These are phyloP conservation scores for Gerris lacustris DNA, from an alignment of 2,888 invertebrate species.

Conservation along the genomic window DNA sequence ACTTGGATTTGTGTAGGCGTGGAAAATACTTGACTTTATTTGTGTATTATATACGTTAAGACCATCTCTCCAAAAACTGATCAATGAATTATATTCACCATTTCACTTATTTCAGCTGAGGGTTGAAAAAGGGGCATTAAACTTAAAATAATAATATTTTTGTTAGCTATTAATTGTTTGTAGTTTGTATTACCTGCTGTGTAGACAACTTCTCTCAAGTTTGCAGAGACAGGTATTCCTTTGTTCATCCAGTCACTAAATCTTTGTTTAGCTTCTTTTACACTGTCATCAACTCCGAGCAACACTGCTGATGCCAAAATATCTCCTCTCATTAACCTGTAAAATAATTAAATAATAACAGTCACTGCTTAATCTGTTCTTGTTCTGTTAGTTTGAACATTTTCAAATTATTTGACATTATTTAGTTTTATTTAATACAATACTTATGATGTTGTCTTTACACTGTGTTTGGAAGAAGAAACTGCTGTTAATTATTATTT, in stretches of 20 bases:
- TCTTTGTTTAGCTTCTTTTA: conserved; percentile 52
- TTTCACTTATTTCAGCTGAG: no score
- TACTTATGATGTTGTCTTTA: no score
- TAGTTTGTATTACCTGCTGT: conserved; percentile 38
- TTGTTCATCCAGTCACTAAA: conserved; percentile 61
- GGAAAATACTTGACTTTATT: no score
- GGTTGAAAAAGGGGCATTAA: background rate
- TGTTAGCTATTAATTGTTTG: background rate
- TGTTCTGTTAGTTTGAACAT: background rate
- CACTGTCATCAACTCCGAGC: conserved; percentile 55
- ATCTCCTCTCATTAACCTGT: conserved; percentile 57
- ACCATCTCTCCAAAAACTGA: no score
- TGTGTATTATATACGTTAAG: no score
- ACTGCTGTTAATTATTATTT: no score
- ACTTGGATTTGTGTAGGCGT: no score
- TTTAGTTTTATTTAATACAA: no score
- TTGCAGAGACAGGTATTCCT: conserved; percentile 53
- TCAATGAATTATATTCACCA: no score
- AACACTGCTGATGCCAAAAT: conserved; percentile 60
- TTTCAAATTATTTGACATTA: background rate
- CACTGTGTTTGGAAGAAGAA: no score
- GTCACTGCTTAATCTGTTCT: background rate
- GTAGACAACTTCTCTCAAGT: conserved; percentile 59
- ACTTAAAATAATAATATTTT: background rate
- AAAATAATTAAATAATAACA: conserved; percentile 22